phyloP scores from a whole-genome alignment of 2,797 vertebrate species.

The Tapera naevia region DNA sequence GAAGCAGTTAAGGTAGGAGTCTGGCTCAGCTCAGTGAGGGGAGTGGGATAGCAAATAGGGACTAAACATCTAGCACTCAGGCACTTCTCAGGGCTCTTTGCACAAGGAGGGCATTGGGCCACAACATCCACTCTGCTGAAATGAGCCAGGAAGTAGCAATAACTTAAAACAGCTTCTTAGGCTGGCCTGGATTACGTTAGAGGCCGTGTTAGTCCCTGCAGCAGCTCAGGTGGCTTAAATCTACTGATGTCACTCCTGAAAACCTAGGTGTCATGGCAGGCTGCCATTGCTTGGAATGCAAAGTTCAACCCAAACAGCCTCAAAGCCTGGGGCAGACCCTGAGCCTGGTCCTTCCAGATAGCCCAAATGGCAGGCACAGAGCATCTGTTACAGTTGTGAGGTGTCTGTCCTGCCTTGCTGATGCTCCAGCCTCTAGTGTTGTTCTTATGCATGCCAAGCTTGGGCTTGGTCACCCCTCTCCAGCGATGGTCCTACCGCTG shows the following conservation, averaged over 20 bases:
- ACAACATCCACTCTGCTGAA: not conserved
- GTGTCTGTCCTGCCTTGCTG: not conserved
- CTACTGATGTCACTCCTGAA: constrained; percentile 11
- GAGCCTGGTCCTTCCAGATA: not conserved
- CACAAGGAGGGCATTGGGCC: not conserved
- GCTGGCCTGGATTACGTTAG: constrained; percentile 22
- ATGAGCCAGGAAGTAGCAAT: constrained; percentile 26
- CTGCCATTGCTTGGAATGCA: not conserved
- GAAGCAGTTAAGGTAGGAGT: not conserved
- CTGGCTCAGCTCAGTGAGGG: not conserved
- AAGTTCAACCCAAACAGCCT: constrained; percentile 2
- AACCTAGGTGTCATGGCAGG: not conserved
- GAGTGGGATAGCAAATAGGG: not conserved
- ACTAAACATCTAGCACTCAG: not conserved
- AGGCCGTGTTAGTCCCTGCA: not conserved
- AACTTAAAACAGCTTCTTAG: constrained; percentile 20
- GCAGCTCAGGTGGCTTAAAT: constrained; percentile 62
- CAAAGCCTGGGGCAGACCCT: not conserved
- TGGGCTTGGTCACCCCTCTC: not conserved
- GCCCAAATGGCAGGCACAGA: not conserved
- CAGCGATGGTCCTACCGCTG: not conserved
- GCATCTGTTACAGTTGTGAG: accelerated
- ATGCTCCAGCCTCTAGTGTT: too few species aligned
- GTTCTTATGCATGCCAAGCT: too few species aligned
- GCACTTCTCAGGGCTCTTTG: not conserved